Evolutionary conservation across 2,113 vertebrate genomes (phyloP).

Genomic region (Bucco capensis): DNA sequence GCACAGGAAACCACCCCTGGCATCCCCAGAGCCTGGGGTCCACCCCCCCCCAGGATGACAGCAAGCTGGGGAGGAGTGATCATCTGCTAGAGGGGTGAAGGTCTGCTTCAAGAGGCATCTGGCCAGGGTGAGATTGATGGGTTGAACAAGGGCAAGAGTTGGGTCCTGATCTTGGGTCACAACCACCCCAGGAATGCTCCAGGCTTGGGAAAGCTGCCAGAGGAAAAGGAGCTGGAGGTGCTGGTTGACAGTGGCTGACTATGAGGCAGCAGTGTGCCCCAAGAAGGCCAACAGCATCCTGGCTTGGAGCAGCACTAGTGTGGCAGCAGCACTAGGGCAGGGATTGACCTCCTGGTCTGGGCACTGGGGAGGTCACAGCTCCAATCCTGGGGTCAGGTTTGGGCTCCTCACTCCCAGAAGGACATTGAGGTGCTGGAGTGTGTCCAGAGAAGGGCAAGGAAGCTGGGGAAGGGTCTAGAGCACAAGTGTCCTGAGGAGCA

Average conservation of each 20-base stretch:
- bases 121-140: not conserved
- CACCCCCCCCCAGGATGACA: not conserved
- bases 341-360: not conserved
- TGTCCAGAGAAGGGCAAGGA: no score
- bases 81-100: not conserved
- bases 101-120: not conserved
- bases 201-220: not conserved
- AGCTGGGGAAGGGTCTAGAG: no score
- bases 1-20: not conserved
- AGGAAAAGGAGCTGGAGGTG: not conserved
- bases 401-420: no score
- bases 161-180: not conserved
- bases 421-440: no score
- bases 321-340: no score
- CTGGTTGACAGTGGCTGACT: not conserved
- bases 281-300: not conserved
- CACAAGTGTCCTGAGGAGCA: no score
- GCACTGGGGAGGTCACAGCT: no score
- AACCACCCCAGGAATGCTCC: not conserved
- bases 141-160: not conserved
- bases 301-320: not conserved
- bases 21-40: rapidly evolving
- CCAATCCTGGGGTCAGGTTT: no score
- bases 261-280: not conserved
- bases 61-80: not conserved